A percentile compares a stretch with the other conserved stretches of the same genome.
These are phyloP conservation scores for Pluvianellus socialis DNA, from an alignment of 2,113 vertebrate genomes.

Conservation along the genomic window DNA sequence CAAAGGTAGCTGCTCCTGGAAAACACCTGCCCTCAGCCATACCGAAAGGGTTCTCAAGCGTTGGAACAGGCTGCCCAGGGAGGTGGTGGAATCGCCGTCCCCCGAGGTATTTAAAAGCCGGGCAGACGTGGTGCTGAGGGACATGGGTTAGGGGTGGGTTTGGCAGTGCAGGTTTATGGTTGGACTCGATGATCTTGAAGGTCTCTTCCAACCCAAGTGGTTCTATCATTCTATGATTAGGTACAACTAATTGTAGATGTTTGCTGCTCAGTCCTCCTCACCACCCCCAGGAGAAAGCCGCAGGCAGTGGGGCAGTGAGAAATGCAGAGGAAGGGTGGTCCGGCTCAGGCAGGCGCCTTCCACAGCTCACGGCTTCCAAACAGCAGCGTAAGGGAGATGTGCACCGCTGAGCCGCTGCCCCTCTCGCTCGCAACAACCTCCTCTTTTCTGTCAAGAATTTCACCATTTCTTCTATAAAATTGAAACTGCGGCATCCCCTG, in stretches of 20 bases:
- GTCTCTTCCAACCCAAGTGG: no score
- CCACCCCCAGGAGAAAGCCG: neutral
- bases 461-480: neutral
- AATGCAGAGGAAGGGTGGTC: neutral
- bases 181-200: no score
- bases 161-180: no score
- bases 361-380: neutral
- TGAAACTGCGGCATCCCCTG: neutral
- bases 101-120: no score
- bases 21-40: neutral
- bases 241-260: neutral
- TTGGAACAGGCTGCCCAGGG: no score
- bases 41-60: no score
- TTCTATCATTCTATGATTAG: no score
- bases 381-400: accelerated
- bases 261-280: neutral
- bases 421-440: neutral
- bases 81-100: no score
- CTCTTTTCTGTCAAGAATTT: neutral
- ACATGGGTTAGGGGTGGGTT: no score
- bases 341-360: no score
- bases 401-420: neutral
- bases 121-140: no score
- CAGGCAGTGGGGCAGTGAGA: neutral
- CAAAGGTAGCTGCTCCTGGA: neutral